Conservation (phyloP, 2,797 vertebrate species). For the Eupleurogrammus muticus region DNA sequence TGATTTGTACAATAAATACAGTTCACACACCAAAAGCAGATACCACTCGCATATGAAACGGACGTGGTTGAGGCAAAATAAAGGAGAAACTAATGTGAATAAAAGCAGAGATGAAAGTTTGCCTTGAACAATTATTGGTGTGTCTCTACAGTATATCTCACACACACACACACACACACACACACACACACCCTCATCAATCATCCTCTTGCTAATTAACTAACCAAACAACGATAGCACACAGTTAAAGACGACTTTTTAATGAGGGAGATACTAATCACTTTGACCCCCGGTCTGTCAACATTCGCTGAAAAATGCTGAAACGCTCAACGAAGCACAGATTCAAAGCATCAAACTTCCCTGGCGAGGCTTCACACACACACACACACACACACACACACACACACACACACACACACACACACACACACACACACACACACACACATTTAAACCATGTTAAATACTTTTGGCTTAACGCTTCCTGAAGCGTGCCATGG, state of each 20-base stretch:
- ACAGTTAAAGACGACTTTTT: slow-evolving; percentile 63
- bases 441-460: background rate
- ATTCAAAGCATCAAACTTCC: slow-evolving; percentile 14
- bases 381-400: too few species aligned
- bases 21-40: slow-evolving; percentile 21
- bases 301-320: slow-evolving; percentile 29
- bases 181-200: slow-evolving; percentile 48
- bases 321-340: slow-evolving; percentile 35
- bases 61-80: slow-evolving; percentile 13
- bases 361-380: background rate
- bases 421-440: too few species aligned
- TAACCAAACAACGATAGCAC: slow-evolving; percentile 57
- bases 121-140: slow-evolving; percentile 17
- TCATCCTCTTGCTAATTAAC: slow-evolving; percentile 68
- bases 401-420: too few species aligned
- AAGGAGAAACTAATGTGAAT: slow-evolving; percentile 2
- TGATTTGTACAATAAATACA: slow-evolving; percentile 28
- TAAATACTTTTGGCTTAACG: slow-evolving; percentile 15
- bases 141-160: background rate
- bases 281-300: slow-evolving; percentile 59
- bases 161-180: slow-evolving; percentile 3
- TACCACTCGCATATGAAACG: slow-evolving; percentile 2
- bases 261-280: slow-evolving; percentile 67
- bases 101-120: slow-evolving; percentile 30
- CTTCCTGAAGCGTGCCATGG: slow-evolving; percentile 1